Conservation (phyloP, 2,797 vertebrate species). For the Galagoides demidoff region DNA sequence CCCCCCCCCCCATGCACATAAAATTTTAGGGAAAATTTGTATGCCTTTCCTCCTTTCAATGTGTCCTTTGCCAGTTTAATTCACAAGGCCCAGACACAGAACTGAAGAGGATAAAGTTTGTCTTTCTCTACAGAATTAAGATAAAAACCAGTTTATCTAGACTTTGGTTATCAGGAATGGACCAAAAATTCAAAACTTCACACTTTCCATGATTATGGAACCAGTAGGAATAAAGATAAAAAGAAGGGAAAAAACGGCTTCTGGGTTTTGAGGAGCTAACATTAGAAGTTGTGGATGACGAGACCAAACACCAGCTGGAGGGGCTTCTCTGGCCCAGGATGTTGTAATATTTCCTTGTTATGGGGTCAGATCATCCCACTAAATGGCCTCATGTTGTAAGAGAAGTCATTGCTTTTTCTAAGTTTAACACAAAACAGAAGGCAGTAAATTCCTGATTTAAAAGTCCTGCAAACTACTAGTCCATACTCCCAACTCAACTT, state of each 20-base stretch:
- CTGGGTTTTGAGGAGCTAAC: background rate
- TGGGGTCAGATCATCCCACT: background rate
- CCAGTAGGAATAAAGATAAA: background rate
- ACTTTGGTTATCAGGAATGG: background rate
- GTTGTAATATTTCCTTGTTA: background rate
- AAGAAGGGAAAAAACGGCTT: background rate
- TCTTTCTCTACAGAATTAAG: background rate
- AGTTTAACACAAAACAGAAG: background rate
- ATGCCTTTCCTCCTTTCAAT: background rate
- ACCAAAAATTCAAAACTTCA: background rate
- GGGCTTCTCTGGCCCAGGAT: background rate
- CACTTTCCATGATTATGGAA: background rate
- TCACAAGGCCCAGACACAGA: background rate
- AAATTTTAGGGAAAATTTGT: background rate
- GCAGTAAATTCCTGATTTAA: conserved; percentile 28
- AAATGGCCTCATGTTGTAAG: background rate
- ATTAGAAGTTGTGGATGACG: background rate
- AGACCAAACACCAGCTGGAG: background rate
- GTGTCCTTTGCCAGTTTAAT: background rate
- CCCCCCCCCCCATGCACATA: background rate
- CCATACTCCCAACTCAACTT: background rate
- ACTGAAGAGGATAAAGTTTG: background rate
- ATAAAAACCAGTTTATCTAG: background rate
- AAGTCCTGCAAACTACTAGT: background rate
- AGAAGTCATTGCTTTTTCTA: background rate